phyloP scores from a whole-genome alignment of 1,140 invertebrate species.

The Aricia agestis region DNA sequence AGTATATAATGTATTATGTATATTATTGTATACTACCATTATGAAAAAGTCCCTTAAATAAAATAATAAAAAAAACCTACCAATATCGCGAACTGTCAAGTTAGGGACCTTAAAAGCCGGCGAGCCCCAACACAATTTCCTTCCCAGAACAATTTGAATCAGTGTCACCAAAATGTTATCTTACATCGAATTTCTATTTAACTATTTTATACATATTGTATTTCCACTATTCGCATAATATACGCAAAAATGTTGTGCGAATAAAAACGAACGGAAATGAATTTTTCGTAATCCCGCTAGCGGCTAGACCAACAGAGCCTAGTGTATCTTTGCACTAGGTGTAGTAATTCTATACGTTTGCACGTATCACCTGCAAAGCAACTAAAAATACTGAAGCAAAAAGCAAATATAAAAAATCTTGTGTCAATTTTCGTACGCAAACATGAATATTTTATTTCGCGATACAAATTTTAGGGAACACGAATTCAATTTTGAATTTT shows the following conservation, averaged over 20 bases:
- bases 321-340: not conserved
- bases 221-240: too few relatives aligned
- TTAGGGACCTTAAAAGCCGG: slow-evolving; percentile 7
- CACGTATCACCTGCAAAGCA: slow-evolving; percentile 8
- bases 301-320: not conserved
- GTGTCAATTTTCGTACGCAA: slow-evolving; percentile 16
- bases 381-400: slow-evolving; percentile 16
- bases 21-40: too few relatives aligned
- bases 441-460: slow-evolving; percentile 17
- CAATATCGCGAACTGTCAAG: slow-evolving; percentile 1
- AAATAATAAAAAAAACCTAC: too few relatives aligned
- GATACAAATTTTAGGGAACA: slow-evolving; percentile 5
- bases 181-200: too few relatives aligned
- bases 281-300: too few relatives aligned
- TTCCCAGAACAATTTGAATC: slow-evolving; percentile 20
- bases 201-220: too few relatives aligned
- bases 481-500: slow-evolving; percentile 6
- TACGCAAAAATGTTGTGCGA: too few relatives aligned
- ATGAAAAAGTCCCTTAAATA: too few relatives aligned
- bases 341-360: not conserved
- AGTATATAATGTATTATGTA: too few relatives aligned
- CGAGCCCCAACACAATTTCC: not conserved
- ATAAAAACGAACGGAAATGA: too few relatives aligned
- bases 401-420: slow-evolving; percentile 14
- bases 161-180: not conserved